A percentile compares a stretch with the other conserved stretches of the same genome.
Conservation (phyloP, 64 coral and sea anemone species). For the Stichodactyla mertensii region DNA sequence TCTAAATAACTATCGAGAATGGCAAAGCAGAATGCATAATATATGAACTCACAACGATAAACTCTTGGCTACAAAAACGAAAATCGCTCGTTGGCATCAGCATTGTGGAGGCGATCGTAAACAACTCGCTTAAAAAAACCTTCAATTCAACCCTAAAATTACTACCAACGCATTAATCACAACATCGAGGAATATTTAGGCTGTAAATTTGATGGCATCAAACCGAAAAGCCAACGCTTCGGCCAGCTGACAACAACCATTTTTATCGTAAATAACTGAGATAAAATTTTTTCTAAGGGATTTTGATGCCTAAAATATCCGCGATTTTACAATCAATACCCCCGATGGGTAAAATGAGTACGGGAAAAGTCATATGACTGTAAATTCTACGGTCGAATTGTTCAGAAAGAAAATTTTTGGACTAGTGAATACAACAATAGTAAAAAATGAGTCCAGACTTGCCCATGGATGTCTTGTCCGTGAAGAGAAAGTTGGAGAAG, state of each 20-base stretch:
- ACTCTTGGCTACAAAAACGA: slow-evolving; percentile 17
- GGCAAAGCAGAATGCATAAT: slow-evolving; percentile 13
- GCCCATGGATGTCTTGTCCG: background rate
- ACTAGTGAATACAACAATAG: background rate
- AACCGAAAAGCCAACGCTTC: background rate
- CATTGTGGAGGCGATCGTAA: background rate
- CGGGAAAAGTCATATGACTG: background rate
- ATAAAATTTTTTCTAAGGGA: background rate
- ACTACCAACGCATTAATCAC: background rate
- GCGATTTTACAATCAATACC: background rate
- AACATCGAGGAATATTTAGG: background rate
- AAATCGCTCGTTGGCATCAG: slow-evolving; percentile 6
- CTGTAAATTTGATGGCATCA: slow-evolving; percentile 9
- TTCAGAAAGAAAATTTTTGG: background rate
- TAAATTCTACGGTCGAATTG: slow-evolving; percentile 7
- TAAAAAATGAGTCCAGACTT: slow-evolving; percentile 15
- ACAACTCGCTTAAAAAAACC: background rate
- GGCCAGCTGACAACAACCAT: slow-evolving; percentile 21
- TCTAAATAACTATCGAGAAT: slow-evolving; percentile 8
- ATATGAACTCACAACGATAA: slow-evolving; percentile 29
- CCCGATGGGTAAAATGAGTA: background rate
- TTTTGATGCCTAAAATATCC: slow-evolving; percentile 1
- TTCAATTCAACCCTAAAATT: background rate
- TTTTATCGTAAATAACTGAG: background rate
- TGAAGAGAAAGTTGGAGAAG: background rate